Evolutionary conservation across 2,888 invertebrate species (phyloP), one percentile per base, ranked within the genome.

Genomic region (Yponomeuta cagnagella): DNA sequence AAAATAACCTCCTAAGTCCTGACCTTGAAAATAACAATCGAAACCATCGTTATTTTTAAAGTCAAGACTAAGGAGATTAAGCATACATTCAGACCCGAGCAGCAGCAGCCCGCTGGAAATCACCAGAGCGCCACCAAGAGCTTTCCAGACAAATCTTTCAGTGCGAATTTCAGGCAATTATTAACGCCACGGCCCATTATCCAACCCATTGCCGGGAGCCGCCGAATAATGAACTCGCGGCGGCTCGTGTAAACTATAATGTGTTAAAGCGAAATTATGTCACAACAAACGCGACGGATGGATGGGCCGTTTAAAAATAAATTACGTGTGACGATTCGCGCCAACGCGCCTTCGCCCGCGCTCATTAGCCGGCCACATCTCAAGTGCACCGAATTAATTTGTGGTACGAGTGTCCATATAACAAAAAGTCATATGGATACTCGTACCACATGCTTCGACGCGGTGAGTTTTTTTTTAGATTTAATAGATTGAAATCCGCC

Each of bases 251-350:
- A 58, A 58, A 58, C 52, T 58, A 58, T 58, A 58, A 15, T 58
- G 64, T 69, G 48, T 69, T 63, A 43, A 70, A 31, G 64, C 37
- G 31, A 72, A 70, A 31, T 48, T 12, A 71, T 69, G 69, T 66
- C 72, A 70, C 31, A 63, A 74, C 71, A 69, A 64, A 69, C 71
- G 71, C 71, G 70, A 70, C 71, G 73, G 77, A 79, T 75, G 76
- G 76, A 80, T 80, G 79, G 76, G 74, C 74, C 78, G 85, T 86
- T 86, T 87, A 87, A 85, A 89, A 88, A 89, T 89, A 89, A 87
- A 88, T 85, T 80, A 84, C 76, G 80, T 79, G 85, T 83, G 80
- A 81, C 82, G 73, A 73, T 76, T 76, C 77, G 82, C 77, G 82
- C 82, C 82, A 81, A 83, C 80, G 80, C 77, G 77, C 75, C 69